Conservation (phyloP, 1,140 invertebrate genomes). For the Drosophila ambigua region DNA sequence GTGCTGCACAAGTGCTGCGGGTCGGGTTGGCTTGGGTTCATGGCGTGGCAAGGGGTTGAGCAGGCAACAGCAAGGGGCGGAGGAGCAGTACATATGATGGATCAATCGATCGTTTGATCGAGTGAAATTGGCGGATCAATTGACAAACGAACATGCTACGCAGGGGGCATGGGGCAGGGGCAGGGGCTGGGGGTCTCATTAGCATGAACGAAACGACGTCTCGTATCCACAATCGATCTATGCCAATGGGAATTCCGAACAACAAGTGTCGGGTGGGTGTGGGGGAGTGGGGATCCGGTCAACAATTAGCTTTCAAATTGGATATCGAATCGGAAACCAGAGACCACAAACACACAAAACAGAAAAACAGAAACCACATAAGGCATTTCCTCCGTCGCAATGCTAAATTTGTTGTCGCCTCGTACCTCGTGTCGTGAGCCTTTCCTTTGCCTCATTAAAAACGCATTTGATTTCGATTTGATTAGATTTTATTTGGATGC, state of each 20-base stretch:
- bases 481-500: slow-evolving; percentile 31
- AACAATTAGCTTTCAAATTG: no score
- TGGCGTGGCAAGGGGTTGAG: background rate
- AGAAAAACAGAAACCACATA: no score
- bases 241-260: background rate
- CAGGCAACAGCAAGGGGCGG: background rate
- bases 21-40: slow-evolving; percentile 15
- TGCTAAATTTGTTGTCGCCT: no score
- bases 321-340: no score
- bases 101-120: slow-evolving; percentile 8
- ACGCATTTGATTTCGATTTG: slow-evolving; percentile 58
- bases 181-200: slow-evolving; percentile 15
- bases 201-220: slow-evolving; percentile 29
- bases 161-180: background rate
- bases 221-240: slow-evolving; percentile 11
- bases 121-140: slow-evolving; percentile 48
- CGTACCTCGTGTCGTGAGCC: background rate
- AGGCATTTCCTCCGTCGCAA: no score
- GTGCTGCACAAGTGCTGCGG: no score
- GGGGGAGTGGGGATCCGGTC: background rate
- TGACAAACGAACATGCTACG: slow-evolving; percentile 20
- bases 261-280: slow-evolving; percentile 6
- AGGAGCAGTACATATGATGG: background rate
- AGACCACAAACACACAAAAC: no score
- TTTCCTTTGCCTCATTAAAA: slow-evolving; percentile 49